A percentile compares a stretch with the other conserved stretches of the same genome.
Evolutionary conservation across 2,113 vertebrate species (phyloP).

Genomic region (Pyrgilauda ruficollis): DNA sequence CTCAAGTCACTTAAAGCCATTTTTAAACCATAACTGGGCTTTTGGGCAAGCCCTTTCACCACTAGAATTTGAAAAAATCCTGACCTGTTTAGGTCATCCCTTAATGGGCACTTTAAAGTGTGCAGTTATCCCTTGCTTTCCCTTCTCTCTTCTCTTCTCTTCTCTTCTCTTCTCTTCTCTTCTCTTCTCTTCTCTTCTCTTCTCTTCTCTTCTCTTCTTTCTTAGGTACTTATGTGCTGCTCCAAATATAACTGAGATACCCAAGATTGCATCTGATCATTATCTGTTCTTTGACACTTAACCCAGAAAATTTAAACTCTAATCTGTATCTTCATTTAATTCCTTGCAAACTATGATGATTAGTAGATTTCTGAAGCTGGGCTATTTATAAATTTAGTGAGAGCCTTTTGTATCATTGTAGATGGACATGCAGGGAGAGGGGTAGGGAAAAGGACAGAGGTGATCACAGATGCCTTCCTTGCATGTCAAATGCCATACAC

Average conservation of each 20-base stretch:
- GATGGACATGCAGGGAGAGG: neutral
- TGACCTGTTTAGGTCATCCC: neutral
- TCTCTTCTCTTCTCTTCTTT: neutral
- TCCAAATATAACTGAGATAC: neutral
- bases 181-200: no score
- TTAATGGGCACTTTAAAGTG: neutral
- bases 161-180: neutral
- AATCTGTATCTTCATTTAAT: neutral
- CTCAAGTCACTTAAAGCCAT: neutral
- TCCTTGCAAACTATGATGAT: neutral
- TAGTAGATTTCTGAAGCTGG: neutral
- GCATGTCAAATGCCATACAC: neutral
- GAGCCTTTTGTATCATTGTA: neutral
- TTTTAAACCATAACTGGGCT: neutral
- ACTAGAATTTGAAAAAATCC: neutral
- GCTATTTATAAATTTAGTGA: neutral
- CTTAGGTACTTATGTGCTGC: neutral
- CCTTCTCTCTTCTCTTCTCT: neutral
- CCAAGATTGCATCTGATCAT: neutral
- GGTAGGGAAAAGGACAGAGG: neutral
- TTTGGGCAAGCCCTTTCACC: neutral
- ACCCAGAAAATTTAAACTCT: neutral
- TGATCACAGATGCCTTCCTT: neutral
- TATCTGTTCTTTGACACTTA: neutral
- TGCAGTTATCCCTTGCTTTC: neutral